Conservation (phyloP, 2,797 vertebrate species). For the Megalops cyprinoides region DNA sequence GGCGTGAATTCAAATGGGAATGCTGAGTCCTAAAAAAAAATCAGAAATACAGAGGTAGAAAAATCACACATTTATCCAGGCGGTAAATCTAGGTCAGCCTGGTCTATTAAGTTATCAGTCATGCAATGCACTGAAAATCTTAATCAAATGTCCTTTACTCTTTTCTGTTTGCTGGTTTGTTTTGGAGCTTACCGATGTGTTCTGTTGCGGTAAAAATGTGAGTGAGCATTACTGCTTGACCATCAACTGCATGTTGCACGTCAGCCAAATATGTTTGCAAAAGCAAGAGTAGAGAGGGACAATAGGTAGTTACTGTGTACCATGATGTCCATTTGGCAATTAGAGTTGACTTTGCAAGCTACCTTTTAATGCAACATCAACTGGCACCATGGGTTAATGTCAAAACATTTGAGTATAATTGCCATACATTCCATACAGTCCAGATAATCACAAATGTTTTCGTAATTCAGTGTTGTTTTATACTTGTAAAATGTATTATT, state of each 20-base stretch:
- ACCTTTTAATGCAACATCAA: neutral
- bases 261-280: neutral
- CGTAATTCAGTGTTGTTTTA: too few species aligned
- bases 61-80: neutral
- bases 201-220: neutral
- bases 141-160: constrained; percentile 1
- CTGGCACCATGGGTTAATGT: too few species aligned
- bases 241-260: neutral
- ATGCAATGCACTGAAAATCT: neutral
- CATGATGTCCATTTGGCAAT: too few species aligned
- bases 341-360: neutral
- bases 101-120: neutral
- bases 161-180: neutral
- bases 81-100: constrained; percentile 4
- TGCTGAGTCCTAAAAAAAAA: neutral
- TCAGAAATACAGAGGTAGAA: constrained; percentile 8
- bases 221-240: neutral
- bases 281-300: neutral
- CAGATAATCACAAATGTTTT: too few species aligned
- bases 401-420: too few species aligned
- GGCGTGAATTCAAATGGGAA: neutral
- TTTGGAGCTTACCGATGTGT: neutral
- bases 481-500: too few species aligned
- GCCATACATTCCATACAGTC: too few species aligned
- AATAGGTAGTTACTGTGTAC: neutral